These are phyloP conservation scores for Bolborhynchus lineola DNA, from an alignment of 2,113 vertebrate genomes.

Conservation along the genomic window DNA sequence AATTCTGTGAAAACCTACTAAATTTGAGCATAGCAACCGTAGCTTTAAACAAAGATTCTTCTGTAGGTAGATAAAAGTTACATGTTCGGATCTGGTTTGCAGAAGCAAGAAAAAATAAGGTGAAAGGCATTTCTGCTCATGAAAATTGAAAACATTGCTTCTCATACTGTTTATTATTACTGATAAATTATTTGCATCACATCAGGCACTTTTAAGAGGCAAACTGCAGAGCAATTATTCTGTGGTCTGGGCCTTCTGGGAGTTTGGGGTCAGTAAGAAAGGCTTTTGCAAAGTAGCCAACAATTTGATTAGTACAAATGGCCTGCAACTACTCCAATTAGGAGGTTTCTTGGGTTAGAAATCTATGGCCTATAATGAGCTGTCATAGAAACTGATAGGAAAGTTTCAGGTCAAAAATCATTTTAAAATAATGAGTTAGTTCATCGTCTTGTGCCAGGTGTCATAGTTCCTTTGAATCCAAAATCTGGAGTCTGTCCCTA, in stretches of 20 bases:
- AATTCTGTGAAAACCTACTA: not conserved
- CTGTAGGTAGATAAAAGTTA: not conserved
- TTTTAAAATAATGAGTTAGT: constrained; percentile 23
- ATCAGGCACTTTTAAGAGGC: not conserved
- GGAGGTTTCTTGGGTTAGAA: constrained; percentile 46
- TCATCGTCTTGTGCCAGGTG: not conserved
- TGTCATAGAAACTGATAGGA: constrained; percentile 58
- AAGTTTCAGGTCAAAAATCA: not conserved
- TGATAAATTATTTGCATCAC: constrained; percentile 6
- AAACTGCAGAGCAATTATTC: constrained; percentile 7
- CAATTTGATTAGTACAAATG: constrained; percentile 60
- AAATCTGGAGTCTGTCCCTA: not conserved
- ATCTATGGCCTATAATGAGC: constrained; percentile 32
- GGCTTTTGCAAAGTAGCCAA: constrained; percentile 43
- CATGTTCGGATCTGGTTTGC: not conserved
- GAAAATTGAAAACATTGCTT: not conserved
- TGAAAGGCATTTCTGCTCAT: not conserved
- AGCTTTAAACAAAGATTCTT: constrained; percentile 13
- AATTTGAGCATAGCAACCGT: constrained; percentile 8
- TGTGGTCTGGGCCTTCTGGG: not conserved
- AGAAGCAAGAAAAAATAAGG: not conserved
- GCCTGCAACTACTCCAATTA: constrained; percentile 52
- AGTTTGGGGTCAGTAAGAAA: constrained; percentile 25
- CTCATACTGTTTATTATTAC: not conserved
- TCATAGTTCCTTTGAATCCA: constrained; percentile 3